phyloP scores from a whole-genome alignment of 2,113 vertebrate species.

The Thermophis baileyi region DNA sequence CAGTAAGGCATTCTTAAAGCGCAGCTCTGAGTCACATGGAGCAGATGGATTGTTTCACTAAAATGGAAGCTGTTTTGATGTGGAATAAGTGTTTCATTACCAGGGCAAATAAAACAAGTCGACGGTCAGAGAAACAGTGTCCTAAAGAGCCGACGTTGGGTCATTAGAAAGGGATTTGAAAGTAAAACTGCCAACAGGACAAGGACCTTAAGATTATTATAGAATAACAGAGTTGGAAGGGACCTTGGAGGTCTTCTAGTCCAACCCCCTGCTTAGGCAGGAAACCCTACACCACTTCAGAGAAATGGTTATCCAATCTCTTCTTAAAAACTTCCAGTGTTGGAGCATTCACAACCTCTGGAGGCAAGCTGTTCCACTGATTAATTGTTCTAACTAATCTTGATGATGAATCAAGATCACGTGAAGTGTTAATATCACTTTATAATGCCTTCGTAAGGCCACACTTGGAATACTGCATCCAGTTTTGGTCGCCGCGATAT shows the following conservation, averaged over 20 bases:
- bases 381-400: too few species aligned
- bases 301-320: too few species aligned
- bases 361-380: too few species aligned
- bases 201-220: background rate
- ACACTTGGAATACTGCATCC: background rate
- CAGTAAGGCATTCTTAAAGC: slow-evolving; percentile 69
- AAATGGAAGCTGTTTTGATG: slow-evolving; percentile 69
- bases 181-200: background rate
- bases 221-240: too few species aligned
- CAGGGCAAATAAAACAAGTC: background rate
- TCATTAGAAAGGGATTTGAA: background rate
- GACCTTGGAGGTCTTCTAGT: too few species aligned
- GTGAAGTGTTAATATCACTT: background rate
- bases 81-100: background rate
- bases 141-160: background rate
- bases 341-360: too few species aligned
- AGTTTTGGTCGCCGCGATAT: background rate
- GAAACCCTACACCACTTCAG: too few species aligned
- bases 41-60: slow-evolving; percentile 70
- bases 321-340: too few species aligned
- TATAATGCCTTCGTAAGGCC: background rate
- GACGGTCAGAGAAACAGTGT: background rate
- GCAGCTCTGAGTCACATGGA: slow-evolving; percentile 68
- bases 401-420: background rate
- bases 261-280: too few species aligned